Evolutionary conservation across 2,113 vertebrate species (phyloP).

Genomic region (Crocuta crocuta): DNA sequence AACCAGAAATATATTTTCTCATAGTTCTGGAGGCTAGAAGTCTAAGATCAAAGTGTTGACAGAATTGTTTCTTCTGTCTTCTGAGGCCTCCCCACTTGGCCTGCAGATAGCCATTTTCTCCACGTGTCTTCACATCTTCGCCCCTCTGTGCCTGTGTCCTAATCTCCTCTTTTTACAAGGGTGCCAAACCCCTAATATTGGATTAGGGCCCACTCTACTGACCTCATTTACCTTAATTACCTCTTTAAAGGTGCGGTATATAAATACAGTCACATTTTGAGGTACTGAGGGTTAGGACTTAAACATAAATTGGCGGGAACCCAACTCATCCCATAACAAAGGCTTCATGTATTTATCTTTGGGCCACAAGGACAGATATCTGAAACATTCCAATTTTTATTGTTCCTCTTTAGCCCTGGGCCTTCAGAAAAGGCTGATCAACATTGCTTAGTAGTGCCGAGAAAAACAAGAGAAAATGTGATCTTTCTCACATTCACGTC

Average conservation of each 20-base stretch:
- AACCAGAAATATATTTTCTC: background rate
- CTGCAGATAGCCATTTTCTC: background rate
- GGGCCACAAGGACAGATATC: background rate
- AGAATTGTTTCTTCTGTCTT: background rate
- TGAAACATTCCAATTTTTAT: background rate
- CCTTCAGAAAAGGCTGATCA: background rate
- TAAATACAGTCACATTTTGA: background rate
- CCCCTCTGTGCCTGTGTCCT: background rate
- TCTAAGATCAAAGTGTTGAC: background rate
- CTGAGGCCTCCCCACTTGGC: background rate
- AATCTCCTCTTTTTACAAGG: background rate
- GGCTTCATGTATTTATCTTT: background rate
- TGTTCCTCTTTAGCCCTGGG: background rate
- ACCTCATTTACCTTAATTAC: background rate
- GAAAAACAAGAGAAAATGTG: background rate
- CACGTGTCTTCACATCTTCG: background rate
- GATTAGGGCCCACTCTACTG: background rate
- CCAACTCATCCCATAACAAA: background rate
- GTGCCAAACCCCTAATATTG: background rate
- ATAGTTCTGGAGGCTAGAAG: background rate
- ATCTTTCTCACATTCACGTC: background rate
- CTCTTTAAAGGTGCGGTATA: background rate
- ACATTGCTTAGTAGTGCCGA: background rate
- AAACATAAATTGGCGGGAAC: background rate
- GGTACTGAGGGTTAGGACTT: background rate